phyloP scores from a whole-genome alignment of 2,113 vertebrate species.

The Amia ocellicauda region DNA sequence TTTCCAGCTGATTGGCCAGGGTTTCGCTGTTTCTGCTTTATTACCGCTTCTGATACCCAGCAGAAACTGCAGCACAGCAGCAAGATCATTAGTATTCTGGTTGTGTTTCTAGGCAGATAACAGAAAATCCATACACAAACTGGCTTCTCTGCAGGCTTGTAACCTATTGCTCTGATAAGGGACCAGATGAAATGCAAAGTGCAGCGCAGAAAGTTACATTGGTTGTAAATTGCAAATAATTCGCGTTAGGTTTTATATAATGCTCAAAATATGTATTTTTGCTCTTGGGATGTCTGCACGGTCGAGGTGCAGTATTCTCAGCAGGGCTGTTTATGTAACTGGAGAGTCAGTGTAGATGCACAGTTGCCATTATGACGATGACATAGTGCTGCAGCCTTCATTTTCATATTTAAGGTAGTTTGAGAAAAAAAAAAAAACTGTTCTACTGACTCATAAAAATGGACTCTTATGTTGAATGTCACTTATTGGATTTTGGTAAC shows the following conservation, averaged over 20 bases:
- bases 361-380: neutral
- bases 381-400: too few relatives aligned
- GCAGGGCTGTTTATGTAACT: too few relatives aligned
- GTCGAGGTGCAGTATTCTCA: neutral
- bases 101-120: slow-evolving; percentile 10
- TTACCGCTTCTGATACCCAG: neutral
- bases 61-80: slow-evolving; percentile 3
- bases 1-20: slow-evolving; percentile 5
- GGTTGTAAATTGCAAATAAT: neutral
- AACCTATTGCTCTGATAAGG: neutral
- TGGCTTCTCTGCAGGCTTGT: neutral
- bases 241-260: neutral
- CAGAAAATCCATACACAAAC: slow-evolving; percentile 9
- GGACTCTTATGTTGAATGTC: too few relatives aligned
- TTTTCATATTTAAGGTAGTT: too few relatives aligned
- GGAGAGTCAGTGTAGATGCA: neutral
- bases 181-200: neutral
- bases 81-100: slow-evolving; percentile 8
- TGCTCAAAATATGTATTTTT: neutral
- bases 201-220: neutral
- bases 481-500: too few relatives aligned
- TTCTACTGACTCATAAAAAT: too few relatives aligned
- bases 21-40: slow-evolving; percentile 2
- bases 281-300: neutral
- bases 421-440: too few relatives aligned